These are phyloP conservation scores for Corythoichthys intestinalis DNA, from an alignment of 2,113 vertebrate genomes.

Conservation along the genomic window DNA sequence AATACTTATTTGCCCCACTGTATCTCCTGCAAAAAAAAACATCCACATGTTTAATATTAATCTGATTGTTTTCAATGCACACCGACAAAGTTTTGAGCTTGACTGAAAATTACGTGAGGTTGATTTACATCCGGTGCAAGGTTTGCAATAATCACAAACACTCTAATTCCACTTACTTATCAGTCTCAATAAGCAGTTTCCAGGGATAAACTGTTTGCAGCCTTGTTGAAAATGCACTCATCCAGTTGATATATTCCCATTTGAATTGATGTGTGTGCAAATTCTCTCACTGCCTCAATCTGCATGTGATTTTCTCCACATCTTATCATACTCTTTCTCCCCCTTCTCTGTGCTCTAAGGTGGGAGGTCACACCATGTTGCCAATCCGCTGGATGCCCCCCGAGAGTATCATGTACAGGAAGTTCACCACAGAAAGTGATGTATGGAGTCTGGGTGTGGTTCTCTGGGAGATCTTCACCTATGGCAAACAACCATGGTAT, in stretches of 20 bases:
- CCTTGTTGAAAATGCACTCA: slow-evolving; percentile 11
- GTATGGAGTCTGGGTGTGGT: slow-evolving; percentile 98
- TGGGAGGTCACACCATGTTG: slow-evolving; percentile 97
- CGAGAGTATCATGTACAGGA: slow-evolving; percentile 99
- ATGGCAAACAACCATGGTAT: slow-evolving; percentile 99
- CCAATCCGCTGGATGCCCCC: slow-evolving; percentile 99
- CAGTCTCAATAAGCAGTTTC: slow-evolving; percentile 19
- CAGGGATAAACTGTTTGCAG: slow-evolving; percentile 18
- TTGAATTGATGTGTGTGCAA: background rate
- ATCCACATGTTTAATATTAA: no score
- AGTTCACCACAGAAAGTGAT: slow-evolving; percentile 98
- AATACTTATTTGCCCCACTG: no score
- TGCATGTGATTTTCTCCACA: background rate
- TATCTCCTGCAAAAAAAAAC: background rate
- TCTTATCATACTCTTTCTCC: background rate
- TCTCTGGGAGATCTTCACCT: slow-evolving; percentile 99
- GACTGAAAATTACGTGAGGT: background rate
- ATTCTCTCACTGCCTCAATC: background rate
- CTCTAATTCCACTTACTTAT: background rate
- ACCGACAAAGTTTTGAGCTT: background rate
- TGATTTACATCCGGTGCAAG: background rate
- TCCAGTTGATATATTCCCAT: background rate
- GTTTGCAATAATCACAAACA: slow-evolving; percentile 9
- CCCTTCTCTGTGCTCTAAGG: slow-evolving; percentile 63
- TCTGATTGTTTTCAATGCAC: background rate